Evolutionary conservation across 2,113 vertebrate species (phyloP).

Genomic region (Rousettus leschenaultii): DNA sequence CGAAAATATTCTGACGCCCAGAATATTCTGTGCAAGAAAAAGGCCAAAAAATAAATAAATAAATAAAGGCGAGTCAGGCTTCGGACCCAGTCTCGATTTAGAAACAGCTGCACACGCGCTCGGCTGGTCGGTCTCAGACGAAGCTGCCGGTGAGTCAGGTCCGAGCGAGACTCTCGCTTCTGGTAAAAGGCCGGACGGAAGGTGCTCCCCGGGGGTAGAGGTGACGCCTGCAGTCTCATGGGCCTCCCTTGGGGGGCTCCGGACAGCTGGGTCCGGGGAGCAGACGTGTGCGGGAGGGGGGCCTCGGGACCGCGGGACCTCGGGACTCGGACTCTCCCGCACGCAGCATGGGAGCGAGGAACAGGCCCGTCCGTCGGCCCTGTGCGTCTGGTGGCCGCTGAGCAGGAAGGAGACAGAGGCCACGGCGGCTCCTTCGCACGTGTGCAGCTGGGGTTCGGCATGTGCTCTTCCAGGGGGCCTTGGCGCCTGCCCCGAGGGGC

Average conservation of each 20-base stretch:
- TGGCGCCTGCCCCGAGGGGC: neutral
- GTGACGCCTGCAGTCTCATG: too few species aligned
- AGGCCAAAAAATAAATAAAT: neutral
- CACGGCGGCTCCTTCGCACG: too few species aligned
- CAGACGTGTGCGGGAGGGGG: too few species aligned
- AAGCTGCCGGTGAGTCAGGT: fast-evolving
- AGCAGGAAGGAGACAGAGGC: too few species aligned
- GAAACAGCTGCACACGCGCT: neutral
- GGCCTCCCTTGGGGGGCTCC: too few species aligned
- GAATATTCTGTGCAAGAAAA: neutral
- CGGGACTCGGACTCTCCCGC: neutral
- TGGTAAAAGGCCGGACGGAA: too few species aligned
- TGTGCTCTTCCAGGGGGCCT: neutral
- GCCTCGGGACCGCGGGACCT: fast-evolving
- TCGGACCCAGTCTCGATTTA: neutral
- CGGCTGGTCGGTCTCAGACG: fast-evolving
- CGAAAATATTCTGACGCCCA: neutral
- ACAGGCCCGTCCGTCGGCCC: neutral
- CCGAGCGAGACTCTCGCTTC: too few species aligned
- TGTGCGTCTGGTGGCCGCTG: neutral
- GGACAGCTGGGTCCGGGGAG: neutral
- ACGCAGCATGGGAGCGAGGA: neutral
- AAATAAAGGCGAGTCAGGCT: neutral
- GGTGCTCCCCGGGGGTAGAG: too few species aligned
- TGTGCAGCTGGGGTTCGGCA: too few species aligned